phyloP scores from a whole-genome alignment of 2,888 invertebrate species.

The Leucophenga montana region DNA sequence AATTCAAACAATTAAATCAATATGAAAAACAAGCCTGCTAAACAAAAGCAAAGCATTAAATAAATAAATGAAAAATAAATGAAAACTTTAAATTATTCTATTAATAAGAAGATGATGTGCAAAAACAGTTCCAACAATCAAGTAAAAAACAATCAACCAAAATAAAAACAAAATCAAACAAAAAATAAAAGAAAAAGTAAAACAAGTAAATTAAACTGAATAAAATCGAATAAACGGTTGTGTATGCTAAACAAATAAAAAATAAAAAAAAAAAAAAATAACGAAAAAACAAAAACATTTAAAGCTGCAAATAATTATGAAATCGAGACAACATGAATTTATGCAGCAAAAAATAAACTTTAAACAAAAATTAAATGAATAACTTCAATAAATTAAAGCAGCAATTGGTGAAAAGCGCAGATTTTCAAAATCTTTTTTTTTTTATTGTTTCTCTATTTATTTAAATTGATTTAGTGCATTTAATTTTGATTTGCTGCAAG shows the following conservation, averaged over 20 bases:
- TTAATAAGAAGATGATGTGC: slow-evolving; percentile 17
- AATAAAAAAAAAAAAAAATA: slow-evolving; percentile 16
- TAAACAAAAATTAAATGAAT: slow-evolving; percentile 10
- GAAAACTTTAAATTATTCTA: no score
- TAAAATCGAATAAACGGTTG: slow-evolving; percentile 34
- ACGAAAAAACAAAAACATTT: not conserved
- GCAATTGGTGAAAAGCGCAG: not conserved
- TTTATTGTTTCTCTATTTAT: slow-evolving; percentile 32
- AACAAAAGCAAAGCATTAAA: no score
- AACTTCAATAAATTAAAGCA: slow-evolving; percentile 29
- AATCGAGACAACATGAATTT: slow-evolving; percentile 7
- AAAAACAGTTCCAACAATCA: slow-evolving; percentile 56
- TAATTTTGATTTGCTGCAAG: no score
- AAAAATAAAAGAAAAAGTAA: no score
- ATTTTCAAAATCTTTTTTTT: slow-evolving; percentile 19
- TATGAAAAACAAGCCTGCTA: no score
- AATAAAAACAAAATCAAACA: slow-evolving; percentile 41
- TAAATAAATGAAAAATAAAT: no score
- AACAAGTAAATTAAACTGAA: slow-evolving; percentile 30
- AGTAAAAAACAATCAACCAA: slow-evolving; percentile 61
- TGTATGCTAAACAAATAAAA: slow-evolving; percentile 40
- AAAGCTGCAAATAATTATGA: not conserved
- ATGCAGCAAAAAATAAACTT: slow-evolving; percentile 1
- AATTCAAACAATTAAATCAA: no score
- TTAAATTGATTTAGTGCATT: slow-evolving; percentile 10